Conservation (phyloP, 2,797 vertebrate genomes). For the Sebastolobus alascanus region DNA sequence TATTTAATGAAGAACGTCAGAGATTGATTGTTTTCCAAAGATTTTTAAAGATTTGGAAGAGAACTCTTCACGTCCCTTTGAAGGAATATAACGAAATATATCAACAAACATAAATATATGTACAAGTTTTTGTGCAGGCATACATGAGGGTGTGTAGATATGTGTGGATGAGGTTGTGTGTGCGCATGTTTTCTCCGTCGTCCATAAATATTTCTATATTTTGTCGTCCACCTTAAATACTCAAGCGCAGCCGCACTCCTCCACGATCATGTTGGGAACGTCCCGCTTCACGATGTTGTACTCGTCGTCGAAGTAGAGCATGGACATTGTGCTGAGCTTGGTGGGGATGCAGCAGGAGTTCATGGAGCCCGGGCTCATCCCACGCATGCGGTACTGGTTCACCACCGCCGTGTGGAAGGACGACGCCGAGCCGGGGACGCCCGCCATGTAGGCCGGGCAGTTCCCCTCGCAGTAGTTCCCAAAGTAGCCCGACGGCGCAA, state of each 20-base stretch:
- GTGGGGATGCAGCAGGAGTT: slow-evolving; percentile 99
- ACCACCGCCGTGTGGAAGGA: slow-evolving; percentile 98
- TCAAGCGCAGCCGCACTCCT: slow-evolving; percentile 98
- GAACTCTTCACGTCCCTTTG: slow-evolving; percentile 59
- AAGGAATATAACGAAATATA: slow-evolving; percentile 71
- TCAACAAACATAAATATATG: slow-evolving; percentile 88
- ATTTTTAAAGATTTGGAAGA: slow-evolving; percentile 51
- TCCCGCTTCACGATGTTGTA: slow-evolving; percentile 99
- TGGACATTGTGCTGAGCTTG: slow-evolving; percentile 98
- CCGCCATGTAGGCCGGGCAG: slow-evolving; percentile 97
- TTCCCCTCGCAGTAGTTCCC: slow-evolving; percentile 99
- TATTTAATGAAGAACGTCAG: slow-evolving; percentile 20
- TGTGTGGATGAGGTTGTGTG: slow-evolving; percentile 55
- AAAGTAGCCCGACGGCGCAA: slow-evolving; percentile 95
- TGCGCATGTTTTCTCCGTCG: slow-evolving; percentile 38
- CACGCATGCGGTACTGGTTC: slow-evolving; percentile 98
- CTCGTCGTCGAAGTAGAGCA: slow-evolving; percentile 99
- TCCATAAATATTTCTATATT: slow-evolving; percentile 83
- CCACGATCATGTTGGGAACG: slow-evolving; percentile 99
- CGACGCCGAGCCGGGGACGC: slow-evolving; percentile 94
- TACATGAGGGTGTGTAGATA: slow-evolving; percentile 67
- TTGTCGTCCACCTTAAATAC: slow-evolving; percentile 46
- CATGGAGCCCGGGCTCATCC: slow-evolving; percentile 95
- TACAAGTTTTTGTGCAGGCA: slow-evolving; percentile 82
- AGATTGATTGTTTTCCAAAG: slow-evolving; percentile 50